Evolutionary conservation across 2,797 vertebrate genomes (phyloP).

Genomic region (Pipistrellus kuhlii): DNA sequence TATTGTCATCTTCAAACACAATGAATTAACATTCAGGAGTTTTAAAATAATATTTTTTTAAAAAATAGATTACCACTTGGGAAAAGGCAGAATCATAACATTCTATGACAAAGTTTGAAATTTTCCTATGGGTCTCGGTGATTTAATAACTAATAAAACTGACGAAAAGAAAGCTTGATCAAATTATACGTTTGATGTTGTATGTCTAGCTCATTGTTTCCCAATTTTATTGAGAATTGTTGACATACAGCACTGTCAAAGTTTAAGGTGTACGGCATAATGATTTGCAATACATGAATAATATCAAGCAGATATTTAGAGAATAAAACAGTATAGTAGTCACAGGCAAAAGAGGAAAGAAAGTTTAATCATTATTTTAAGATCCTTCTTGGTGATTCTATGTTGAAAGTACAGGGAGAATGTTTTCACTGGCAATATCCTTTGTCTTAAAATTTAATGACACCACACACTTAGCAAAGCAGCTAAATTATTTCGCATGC

Average conservation of each 20-base stretch:
- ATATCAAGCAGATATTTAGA: background rate
- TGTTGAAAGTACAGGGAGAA: background rate
- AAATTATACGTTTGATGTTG: background rate
- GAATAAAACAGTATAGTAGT: background rate
- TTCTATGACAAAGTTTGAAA: background rate
- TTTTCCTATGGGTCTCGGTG: background rate
- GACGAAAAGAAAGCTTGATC: background rate
- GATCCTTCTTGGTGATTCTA: background rate
- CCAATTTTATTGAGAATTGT: background rate
- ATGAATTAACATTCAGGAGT: background rate
- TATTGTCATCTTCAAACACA: background rate
- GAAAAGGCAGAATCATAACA: background rate
- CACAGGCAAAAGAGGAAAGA: background rate
- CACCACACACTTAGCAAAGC: background rate
- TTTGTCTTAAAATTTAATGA: background rate
- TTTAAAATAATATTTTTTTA: background rate
- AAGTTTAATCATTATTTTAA: slow-evolving; percentile 19
- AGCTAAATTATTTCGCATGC: background rate
- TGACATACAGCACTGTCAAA: background rate
- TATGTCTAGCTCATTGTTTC: background rate
- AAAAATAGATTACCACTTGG: background rate
- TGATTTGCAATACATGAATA: background rate
- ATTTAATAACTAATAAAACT: slow-evolving; percentile 18
- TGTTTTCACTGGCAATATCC: background rate
- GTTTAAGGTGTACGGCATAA: background rate